phyloP scores from a whole-genome alignment of 2,797 vertebrate species.

The Ammospiza maritima region DNA sequence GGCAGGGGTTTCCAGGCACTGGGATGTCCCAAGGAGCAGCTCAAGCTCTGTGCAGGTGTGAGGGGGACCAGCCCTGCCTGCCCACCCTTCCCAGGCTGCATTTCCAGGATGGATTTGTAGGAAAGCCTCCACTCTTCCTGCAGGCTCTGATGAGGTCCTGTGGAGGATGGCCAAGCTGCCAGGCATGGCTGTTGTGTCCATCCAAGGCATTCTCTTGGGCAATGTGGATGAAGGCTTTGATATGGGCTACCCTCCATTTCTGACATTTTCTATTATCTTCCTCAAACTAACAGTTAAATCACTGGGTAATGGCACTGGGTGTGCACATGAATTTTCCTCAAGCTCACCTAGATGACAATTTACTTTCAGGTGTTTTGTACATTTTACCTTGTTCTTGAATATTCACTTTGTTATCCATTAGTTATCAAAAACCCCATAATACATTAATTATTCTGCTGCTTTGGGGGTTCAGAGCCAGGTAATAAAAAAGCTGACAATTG shows the following conservation, averaged over 20 bases:
- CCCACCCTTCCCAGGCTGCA: background rate
- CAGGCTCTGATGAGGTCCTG: background rate
- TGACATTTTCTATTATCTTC: background rate
- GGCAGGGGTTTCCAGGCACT: background rate
- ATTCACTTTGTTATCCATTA: background rate
- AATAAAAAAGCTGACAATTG: background rate
- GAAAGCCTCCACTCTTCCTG: background rate
- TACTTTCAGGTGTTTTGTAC: background rate
- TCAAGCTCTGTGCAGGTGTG: rapidly evolving
- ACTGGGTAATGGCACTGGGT: background rate
- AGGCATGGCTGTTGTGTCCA: background rate
- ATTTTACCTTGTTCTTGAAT: background rate
- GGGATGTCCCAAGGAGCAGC: background rate
- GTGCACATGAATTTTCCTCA: background rate
- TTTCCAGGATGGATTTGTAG: background rate
- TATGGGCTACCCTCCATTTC: background rate
- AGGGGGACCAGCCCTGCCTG: background rate
- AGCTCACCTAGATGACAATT: background rate
- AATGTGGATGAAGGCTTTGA: background rate
- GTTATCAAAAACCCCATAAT: background rate
- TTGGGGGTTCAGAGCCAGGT: background rate
- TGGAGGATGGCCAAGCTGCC: background rate
- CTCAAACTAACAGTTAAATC: background rate
- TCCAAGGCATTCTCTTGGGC: background rate
- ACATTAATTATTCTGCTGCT: background rate